These are phyloP conservation scores for Polietes domitor DNA, from an alignment of 2,888 invertebrate species.

Conservation along the genomic window DNA sequence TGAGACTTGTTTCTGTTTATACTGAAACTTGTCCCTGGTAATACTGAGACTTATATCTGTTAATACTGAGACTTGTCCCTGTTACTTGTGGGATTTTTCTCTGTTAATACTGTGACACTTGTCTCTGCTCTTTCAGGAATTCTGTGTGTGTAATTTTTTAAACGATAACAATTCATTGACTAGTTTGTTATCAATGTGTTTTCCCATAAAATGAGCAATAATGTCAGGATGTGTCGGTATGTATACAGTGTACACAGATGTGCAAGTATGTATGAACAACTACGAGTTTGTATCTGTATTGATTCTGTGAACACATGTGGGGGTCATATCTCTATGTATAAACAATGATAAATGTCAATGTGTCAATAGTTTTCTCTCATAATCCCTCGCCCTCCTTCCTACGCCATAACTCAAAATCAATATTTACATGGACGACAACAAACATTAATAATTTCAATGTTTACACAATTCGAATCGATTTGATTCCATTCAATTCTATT, in stretches of 20 bases:
- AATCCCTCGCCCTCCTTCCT: background rate
- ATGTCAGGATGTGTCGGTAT: background rate
- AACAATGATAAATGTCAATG: slow-evolving; percentile 7
- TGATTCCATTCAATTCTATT: too few species aligned
- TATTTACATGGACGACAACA: background rate
- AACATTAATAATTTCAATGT: slow-evolving; percentile 6
- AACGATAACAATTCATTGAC: too few species aligned
- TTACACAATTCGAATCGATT: background rate
- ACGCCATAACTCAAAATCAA: background rate
- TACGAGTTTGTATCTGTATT: background rate
- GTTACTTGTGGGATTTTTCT: too few species aligned
- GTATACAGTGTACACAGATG: background rate
- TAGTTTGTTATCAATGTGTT: too few species aligned
- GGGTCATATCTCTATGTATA: background rate
- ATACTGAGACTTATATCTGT: too few species aligned
- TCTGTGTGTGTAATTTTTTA: too few species aligned
- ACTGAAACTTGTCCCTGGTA: too few species aligned
- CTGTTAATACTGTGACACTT: too few species aligned
- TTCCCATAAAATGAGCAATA: slow-evolving; percentile 7
- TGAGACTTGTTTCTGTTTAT: too few species aligned
- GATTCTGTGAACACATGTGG: too few species aligned
- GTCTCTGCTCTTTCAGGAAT: too few species aligned
- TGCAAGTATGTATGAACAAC: background rate
- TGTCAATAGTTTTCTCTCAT: background rate
- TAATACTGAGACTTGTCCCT: too few species aligned